Evolutionary conservation across 2,888 invertebrate species (phyloP), one percentile per base, ranked within the genome.

Genomic region (Heliconius aoede): DNA sequence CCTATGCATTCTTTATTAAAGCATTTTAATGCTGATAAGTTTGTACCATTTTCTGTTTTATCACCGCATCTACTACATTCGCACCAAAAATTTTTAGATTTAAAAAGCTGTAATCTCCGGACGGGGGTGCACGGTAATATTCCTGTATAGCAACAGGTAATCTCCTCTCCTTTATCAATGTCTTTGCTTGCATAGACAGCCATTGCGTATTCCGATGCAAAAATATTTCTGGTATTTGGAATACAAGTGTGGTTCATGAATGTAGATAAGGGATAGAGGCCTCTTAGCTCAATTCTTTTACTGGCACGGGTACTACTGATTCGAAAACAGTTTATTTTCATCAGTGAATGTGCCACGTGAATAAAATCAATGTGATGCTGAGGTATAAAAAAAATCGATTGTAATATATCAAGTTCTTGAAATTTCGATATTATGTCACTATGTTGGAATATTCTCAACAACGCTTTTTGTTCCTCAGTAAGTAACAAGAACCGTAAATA

Each of bases 281-380:
- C 97, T 72, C 96, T 91, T 73, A 96, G 85, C 77, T 93, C 93
- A 67, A 93, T 84, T 72, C 83, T 89, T 51, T 87, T 91, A 79
- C 84, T 88, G 36, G 84, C 85, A 40, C 78, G 32, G 55, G 82
- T 83, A 40, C 83, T 88, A 67, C 93, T 87, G 76, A 94, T 95
- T 88, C 96, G 96, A 84, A 96, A 97, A 1, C 96, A 95, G 84
- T 96, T 96, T 40, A 96, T 95, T 86, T 96, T 96, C 84, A 96
- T 86, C 58, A 95, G 91, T 24, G 93, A 89, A 84, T 95, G 95
- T 21, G 95, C 93, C 30, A 85, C 85, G 72, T 90, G 88, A 88
- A 97, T 94, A 76, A 95, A 93, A 51, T 88, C 80, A 78, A 95
- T 90, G 62, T 96, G 95, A 21, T 95, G 89, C 30, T 91, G 84